Evolutionary conservation across 2,888 invertebrate species (phyloP).

Genomic region (Cinara cedri): DNA sequence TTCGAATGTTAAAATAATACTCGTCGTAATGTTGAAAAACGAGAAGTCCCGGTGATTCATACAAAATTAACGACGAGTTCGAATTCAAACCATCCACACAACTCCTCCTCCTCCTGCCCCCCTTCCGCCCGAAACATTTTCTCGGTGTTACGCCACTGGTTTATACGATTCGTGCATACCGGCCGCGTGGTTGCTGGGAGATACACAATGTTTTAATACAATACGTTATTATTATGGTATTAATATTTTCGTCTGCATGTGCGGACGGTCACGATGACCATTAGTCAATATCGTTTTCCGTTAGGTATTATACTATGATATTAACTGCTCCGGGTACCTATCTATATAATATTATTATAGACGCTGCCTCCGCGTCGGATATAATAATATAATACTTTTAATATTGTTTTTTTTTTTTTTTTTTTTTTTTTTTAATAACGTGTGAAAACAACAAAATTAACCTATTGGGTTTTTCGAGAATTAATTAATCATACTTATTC

Average conservation of each 20-base stretch:
- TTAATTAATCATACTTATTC: constrained; percentile 42
- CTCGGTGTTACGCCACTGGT: not conserved
- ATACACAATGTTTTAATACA: not conserved
- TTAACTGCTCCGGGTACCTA: not conserved
- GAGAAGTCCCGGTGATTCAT: too few species aligned
- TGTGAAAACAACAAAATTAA: constrained; percentile 49
- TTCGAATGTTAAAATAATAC: too few species aligned
- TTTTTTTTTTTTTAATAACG: constrained; percentile 28
- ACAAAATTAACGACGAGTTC: too few species aligned
- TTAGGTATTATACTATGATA: not conserved
- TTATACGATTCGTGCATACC: not conserved
- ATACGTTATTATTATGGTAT: too few species aligned
- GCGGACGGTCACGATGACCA: not conserved
- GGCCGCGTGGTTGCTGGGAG: too few species aligned
- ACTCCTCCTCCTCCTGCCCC: too few species aligned
- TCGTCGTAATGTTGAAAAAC: too few species aligned
- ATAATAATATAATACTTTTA: not conserved
- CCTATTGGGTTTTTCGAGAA: constrained; percentile 18
- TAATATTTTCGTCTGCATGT: not conserved
- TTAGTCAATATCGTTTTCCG: too few species aligned
- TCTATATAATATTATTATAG: not conserved
- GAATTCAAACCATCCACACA: too few species aligned
- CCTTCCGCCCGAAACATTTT: too few species aligned
- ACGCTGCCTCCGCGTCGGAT: too few species aligned
- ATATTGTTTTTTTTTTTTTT: not conserved